Base-by-base conservation (phyloP, 2,113 vertebrate species). In the Myanophis thanlyinensis region DNA sequence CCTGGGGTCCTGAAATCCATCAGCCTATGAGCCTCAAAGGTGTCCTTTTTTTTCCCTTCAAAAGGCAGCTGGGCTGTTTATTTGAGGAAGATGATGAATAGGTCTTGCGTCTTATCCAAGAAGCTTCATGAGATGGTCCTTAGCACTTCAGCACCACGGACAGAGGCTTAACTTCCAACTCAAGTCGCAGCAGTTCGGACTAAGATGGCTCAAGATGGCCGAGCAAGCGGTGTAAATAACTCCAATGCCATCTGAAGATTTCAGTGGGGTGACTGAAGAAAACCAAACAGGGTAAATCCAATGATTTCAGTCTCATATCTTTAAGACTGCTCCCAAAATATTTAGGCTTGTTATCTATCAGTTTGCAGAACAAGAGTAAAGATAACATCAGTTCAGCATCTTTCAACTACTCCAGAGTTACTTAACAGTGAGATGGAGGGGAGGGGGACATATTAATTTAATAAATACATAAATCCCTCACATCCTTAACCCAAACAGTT, bases 101-200 rank as follows among this genome's bases (percentile, higher is more conserved):
- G 59, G 30, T 15, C 12, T 67, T 2, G 30, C 62, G n/a, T 15
- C 12, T 67, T 67, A n/a, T 13, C 62, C 30, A 0, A 35, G 62
- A 67, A 67, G 62, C 30, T 62, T 62, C 59, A 30, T 62, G 88
- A 35, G 27, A 87, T 0, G 22, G 11, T 5, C 89, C 30, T 87
- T 86, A 59, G 56, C 1, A 89, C 0, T 1, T 48, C 7, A 85
- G 2, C 2, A 10, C 53, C 49, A 80, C 5, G 27, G 62, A 67
- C 12, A 59, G 85, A 3, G 54, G 27, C 0, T 0, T 22, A 0
- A 0, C 3, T 5, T 35, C 62, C 15, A 86, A 12, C 5, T 0
- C 7, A 88, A n/a, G 2, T 6, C 44, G 48, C 0, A 46, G 35
- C 2, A 10, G 0, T 18, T 93, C 44, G 40, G 59, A 44, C 2